Evolutionary conservation across 2,888 invertebrate species (phyloP), one percentile per base, ranked within the genome.

Genomic region (Thereva nobilitata): DNA sequence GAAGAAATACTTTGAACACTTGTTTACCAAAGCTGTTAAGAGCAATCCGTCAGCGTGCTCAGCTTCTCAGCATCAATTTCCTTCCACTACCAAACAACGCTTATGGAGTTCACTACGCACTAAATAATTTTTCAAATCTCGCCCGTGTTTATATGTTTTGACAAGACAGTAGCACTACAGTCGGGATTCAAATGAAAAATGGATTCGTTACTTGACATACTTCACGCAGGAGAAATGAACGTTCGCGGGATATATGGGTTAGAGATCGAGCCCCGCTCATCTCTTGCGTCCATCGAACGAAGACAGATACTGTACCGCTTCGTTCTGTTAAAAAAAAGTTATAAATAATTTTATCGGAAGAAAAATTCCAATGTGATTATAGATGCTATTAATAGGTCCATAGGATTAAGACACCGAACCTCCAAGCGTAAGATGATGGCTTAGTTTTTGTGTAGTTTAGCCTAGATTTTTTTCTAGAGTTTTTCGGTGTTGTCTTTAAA

Each of bases 111-210:
- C 57, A 23, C 54, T 42, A 55, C 64, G 57, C 64, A 67, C 63
- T 67, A 66, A 69, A 69, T 67, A 67, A 69, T 69, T 69, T 69
- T 67, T 69, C 69, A 69, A 67, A 66, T 64, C 23, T 23, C 64
- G 66, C 10, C 52, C 63, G 57, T 69, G 67, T 67, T 67, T 69
- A 66, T 64, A 66, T 69, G 67, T 69, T 69, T 69, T 69, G 69
- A 69, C 67, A 67, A 66, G 61, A 50, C 61, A 61, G 50, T 61
- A 61, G 61, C 50, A 50, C 23, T 50, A 40, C 45, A 50, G n/a
- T 49, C 23, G 40, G 40, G 41, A 61, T 49, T 59, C 50, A 61
- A 61, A 50, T 61, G 61, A 61, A 61, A 61, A 61, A 61, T 61
- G 50, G 61, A 61, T 41, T 41, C 41, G 41, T 35, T 50, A 50